Conservation (phyloP, 2,113 vertebrate genomes). For the Crypturellus undulatus region DNA sequence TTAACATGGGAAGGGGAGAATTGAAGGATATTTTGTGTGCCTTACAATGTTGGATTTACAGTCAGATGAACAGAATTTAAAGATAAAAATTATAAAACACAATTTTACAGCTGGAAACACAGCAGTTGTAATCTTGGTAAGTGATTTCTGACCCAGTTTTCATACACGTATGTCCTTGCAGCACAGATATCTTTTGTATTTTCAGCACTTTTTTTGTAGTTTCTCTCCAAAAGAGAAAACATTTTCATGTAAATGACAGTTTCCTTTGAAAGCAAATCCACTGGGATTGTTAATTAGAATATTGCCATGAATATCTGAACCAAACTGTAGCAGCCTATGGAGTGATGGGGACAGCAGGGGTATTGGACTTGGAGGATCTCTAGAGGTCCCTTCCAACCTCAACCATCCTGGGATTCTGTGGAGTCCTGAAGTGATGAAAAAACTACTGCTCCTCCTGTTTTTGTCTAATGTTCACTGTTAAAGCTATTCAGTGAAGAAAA, state of each 20-base stretch:
- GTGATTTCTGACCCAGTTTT: conserved; percentile 49
- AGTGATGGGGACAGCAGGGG: too few species aligned
- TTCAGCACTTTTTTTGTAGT: conserved; percentile 13
- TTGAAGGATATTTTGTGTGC: neutral
- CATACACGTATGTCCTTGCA: conserved; percentile 11
- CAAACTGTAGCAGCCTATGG: neutral
- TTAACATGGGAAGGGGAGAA: conserved; percentile 17
- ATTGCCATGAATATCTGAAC: conserved; percentile 43
- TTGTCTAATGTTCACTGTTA: neutral
- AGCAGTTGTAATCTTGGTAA: conserved; percentile 3
- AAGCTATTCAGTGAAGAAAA: neutral
- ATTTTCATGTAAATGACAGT: conserved; percentile 39
- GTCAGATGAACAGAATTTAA: conserved; percentile 35
- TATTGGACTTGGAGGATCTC: too few species aligned
- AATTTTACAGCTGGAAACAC: conserved; percentile 48
- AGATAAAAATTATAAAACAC: conserved; percentile 4
- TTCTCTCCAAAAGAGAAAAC: conserved; percentile 33
- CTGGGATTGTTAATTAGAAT: conserved; percentile 63
- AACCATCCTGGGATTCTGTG: too few species aligned
- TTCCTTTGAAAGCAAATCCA: conserved; percentile 67
- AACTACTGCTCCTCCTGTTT: neutral
- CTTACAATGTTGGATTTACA: conserved; percentile 18
- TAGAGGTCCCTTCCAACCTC: too few species aligned
- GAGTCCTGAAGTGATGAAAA: neutral
- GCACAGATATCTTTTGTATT: neutral